Conservation (phyloP, 2,797 vertebrate genomes). For the Sternotherus odoratus region DNA sequence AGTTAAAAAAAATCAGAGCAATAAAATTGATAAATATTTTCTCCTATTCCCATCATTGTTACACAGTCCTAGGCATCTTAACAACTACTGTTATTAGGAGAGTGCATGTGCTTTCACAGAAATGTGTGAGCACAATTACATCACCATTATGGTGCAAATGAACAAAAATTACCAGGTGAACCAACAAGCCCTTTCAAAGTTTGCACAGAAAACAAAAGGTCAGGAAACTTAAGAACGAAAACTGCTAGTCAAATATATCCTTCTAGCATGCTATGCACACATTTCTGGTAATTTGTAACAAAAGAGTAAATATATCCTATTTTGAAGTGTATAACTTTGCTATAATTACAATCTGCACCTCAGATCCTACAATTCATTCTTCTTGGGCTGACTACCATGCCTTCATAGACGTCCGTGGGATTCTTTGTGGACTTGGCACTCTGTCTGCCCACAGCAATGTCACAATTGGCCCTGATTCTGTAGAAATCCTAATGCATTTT, state of each 20-base stretch:
- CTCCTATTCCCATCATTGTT: not conserved
- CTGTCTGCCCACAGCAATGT: not conserved
- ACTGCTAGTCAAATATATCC: not conserved
- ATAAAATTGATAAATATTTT: not conserved
- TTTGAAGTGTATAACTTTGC: not conserved
- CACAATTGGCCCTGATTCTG: not conserved
- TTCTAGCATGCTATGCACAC: not conserved
- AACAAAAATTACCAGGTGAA: not conserved
- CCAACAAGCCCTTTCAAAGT: not conserved
- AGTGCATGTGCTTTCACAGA: not conserved
- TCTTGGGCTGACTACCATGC: not conserved
- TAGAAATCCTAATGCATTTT: not conserved
- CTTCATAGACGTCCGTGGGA: not conserved
- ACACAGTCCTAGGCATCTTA: not conserved
- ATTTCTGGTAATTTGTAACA: not conserved
- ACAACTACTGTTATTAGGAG: not conserved
- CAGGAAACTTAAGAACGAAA: not conserved
- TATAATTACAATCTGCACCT: not conserved
- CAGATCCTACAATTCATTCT: not conserved
- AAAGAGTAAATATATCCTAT: not conserved
- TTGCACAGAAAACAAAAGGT: not conserved
- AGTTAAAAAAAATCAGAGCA: not conserved
- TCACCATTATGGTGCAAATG: not conserved
- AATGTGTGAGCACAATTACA: fast-evolving
- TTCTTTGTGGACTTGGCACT: not conserved